Percentiles rank a stretch among this genome's conserved stretches.
Conservation (phyloP, 2,888 invertebrate genomes). For the Meganola albula region DNA sequence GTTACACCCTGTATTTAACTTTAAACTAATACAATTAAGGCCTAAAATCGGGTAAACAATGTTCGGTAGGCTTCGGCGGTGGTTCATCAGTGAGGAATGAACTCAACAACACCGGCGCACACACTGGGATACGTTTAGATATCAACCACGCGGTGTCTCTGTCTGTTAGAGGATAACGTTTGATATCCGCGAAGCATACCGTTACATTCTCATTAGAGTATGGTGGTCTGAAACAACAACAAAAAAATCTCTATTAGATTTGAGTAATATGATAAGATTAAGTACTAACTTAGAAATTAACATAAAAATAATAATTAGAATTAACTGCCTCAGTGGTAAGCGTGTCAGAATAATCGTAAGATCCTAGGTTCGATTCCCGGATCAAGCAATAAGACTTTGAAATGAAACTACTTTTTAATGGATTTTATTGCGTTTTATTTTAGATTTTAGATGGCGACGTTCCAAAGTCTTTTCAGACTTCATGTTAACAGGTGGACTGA, state of each 20-base stretch:
- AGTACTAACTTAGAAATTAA: too few relatives aligned
- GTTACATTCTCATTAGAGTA: slow-evolving; percentile 78
- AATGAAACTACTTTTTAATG: too few relatives aligned
- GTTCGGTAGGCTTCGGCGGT: slow-evolving; percentile 44
- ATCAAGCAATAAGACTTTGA: too few relatives aligned
- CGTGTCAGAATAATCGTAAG: too few relatives aligned
- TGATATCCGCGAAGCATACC: slow-evolving; percentile 84
- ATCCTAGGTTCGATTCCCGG: too few relatives aligned
- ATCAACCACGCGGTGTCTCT: slow-evolving; percentile 77
- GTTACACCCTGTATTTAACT: neutral
- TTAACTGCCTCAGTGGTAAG: too few relatives aligned
- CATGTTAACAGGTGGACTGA: too few relatives aligned
- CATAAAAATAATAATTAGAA: too few relatives aligned
- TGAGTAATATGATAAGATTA: too few relatives aligned
- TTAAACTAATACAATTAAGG: slow-evolving; percentile 17
- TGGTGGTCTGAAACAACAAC: slow-evolving; percentile 65
- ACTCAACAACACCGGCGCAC: slow-evolving; percentile 80
- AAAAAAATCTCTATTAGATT: neutral
- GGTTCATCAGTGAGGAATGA: slow-evolving; percentile 73
- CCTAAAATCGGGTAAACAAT: slow-evolving; percentile 54
- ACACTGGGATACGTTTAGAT: slow-evolving; percentile 76
- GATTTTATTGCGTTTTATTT: too few relatives aligned
- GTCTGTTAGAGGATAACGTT: slow-evolving; percentile 58
- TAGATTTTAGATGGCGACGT: too few relatives aligned
- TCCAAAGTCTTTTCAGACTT: too few relatives aligned